phyloP scores from a whole-genome alignment of 2,113 vertebrate species.

The Paramisgurnus dabryanus region DNA sequence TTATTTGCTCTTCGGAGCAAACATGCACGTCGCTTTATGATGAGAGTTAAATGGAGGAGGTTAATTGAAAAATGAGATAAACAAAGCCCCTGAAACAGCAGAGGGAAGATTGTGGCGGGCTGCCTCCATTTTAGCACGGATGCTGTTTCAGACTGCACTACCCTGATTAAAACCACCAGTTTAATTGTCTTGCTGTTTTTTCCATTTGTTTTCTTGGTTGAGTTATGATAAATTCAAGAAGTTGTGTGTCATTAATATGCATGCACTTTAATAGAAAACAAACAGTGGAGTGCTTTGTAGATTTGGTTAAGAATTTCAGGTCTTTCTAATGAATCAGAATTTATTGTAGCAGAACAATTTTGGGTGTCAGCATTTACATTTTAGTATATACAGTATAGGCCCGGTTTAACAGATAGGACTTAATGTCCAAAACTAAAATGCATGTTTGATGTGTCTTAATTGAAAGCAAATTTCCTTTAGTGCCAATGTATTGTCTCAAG shows the following conservation, averaged over 20 bases:
- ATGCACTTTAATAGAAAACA: constrained; percentile 70
- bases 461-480: too few species aligned
- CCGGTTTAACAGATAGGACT: too few species aligned
- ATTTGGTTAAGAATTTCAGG: constrained; percentile 23
- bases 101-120: constrained; percentile 79
- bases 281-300: constrained; percentile 52
- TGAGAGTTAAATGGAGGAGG: constrained; percentile 87
- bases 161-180: constrained; percentile 78
- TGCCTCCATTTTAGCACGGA: constrained; percentile 67
- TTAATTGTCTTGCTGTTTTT: constrained; percentile 90
- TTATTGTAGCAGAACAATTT: too few species aligned
- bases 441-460: too few species aligned
- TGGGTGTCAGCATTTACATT: too few species aligned
- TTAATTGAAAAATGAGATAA: constrained; percentile 99
- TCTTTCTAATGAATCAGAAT: too few species aligned
- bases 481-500: too few species aligned
- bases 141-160: constrained; percentile 75
- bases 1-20: constrained; percentile 84
- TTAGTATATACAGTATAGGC: too few species aligned
- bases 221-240: constrained; percentile 79
- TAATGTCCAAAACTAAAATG: too few species aligned
- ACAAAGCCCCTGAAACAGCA: constrained; percentile 77
- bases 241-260: constrained; percentile 80
- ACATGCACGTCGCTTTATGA: constrained; percentile 77
- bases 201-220: constrained; percentile 86